Base-by-base conservation (phyloP, 2,113 vertebrate species). In the Seriola aureovittata region DNA sequence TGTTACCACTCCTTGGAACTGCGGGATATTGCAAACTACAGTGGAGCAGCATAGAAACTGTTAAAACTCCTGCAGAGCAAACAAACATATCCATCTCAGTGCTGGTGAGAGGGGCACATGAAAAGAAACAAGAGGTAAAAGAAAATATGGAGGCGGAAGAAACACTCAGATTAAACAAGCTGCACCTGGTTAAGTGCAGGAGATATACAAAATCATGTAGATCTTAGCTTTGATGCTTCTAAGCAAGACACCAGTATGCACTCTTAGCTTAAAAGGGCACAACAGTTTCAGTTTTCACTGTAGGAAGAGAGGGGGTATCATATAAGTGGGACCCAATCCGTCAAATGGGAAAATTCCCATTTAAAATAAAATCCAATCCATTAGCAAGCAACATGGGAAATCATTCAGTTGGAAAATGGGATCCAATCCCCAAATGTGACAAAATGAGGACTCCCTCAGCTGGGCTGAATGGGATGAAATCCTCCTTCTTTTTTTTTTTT, bases 31-130 rank as follows among this genome's bases (percentile, higher is more conserved):
- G 54, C 23, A 80, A 77, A 82, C 73, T 71, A 36, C 75, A 66
- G 78, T 40, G 57, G 59, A 54, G 70, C 54, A 74, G 73, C 69
- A 87, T 44, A 69, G 73, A 77, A 84, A 85, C 50, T 52, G 78
- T 79, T 71, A 40, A 87, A 89, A 74, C 85, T 75, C 83, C 87
- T 85, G 77, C 84, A 84, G 81, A 85, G 84, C 19, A 88, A 85
- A 85, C 71, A 84, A 85, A 88, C 74, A 78, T 54, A 87, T 80
- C 80, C 60, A 75, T 81, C 68, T 71, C 52, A 1, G 19, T 42
- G 86, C 58, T 80, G 38, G 34, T 68, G 58, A 71, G 54, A 71
- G 6, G 46, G 25, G 75, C 63, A 74, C 19, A 57, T 21, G 11
- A 50, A 12, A 46, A 52, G 23, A 82, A 70, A 80, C 4, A 29